Conservation (phyloP, 2,113 vertebrate genomes). For the Ivindomyrus marchei region DNA sequence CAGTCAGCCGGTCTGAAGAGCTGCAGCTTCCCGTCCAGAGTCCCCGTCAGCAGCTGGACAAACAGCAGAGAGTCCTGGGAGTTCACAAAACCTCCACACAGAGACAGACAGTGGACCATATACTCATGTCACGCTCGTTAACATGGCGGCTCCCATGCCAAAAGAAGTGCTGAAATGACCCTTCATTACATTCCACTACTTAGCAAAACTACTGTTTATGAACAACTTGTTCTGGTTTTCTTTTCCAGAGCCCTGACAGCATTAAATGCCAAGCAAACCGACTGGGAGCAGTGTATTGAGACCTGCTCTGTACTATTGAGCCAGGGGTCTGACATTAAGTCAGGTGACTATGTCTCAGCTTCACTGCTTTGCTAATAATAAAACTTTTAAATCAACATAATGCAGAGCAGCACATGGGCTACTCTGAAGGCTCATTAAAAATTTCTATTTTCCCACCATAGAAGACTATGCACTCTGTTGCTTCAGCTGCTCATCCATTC, state of each 20-base stretch:
- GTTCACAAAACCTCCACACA: not conserved
- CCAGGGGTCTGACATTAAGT: not conserved
- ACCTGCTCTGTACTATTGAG: not conserved
- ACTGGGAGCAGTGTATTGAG: not conserved
- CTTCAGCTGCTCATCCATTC: not conserved
- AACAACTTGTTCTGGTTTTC: not conserved
- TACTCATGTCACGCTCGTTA: not conserved
- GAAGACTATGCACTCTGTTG: not conserved
- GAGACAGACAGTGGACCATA: conserved; percentile 9
- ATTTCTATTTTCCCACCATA: not conserved
- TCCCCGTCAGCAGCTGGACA: conserved; percentile 74
- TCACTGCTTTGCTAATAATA: not conserved
- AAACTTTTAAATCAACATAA: not conserved
- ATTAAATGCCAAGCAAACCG: not conserved
- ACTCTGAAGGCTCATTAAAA: not conserved
- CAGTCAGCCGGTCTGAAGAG: conserved; percentile 60
- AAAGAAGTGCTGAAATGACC: not conserved
- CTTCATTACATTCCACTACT: not conserved
- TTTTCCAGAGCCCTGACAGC: not conserved
- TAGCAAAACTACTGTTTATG: not conserved
- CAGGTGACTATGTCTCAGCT: not conserved
- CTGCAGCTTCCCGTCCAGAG: conserved; percentile 74
- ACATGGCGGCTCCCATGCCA: not conserved
- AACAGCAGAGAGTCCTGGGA: conserved; percentile 14
- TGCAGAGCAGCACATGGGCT: not conserved